Evolutionary conservation across 2,888 invertebrate genomes (phyloP), one percentile per base, ranked within the genome.

Genomic region (Drosophila mettleri): DNA sequence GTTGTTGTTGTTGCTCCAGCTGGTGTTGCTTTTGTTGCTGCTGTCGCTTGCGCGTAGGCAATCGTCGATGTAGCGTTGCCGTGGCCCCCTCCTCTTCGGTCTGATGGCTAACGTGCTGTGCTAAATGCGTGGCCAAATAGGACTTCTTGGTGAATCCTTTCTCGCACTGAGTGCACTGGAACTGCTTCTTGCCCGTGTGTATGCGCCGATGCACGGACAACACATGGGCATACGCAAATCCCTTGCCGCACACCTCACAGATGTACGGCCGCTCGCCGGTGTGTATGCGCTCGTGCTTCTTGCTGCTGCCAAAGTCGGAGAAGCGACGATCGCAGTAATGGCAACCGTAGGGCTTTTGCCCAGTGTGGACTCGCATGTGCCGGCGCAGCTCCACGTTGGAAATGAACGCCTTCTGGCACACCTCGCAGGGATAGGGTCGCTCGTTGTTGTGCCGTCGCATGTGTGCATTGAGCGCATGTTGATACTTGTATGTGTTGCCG

Each of bases 301-400:
- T 92, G 49, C 92, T 89, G 63, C 92, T 92, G 2, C 92, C 92
- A 69, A 91, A 92, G 65, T 92, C 92, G 2, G 92, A 92, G 66
- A 92, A 92, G 0, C 91, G 87, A 1, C 92, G 86, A 10, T 91
- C 91, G 49, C 92, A 92, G 59, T 87, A 92, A 18, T 82, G 81
- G 29, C 92, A 92, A 16, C 88, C 83, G 53, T 92, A 92, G 0
- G 92, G 92, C 70, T 92, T 92, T 22, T 91, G 90, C 0, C 92
- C 92, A 3, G 92, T 92, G 22, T 92, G 92, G 1, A 92, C 92
- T 2, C 92, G 88, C 91, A 92, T 92, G 46, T 92, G 92, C 0
- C 92, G 90, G 1, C 91, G 88, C 12, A 92, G 62, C 52, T 92
- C 92, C 1, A 92, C 92, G 29, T 91, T 90, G 0, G 92, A 92